Evolutionary conservation across 2,113 vertebrate species (phyloP).

Genomic region (Platysternon megacephalum): DNA sequence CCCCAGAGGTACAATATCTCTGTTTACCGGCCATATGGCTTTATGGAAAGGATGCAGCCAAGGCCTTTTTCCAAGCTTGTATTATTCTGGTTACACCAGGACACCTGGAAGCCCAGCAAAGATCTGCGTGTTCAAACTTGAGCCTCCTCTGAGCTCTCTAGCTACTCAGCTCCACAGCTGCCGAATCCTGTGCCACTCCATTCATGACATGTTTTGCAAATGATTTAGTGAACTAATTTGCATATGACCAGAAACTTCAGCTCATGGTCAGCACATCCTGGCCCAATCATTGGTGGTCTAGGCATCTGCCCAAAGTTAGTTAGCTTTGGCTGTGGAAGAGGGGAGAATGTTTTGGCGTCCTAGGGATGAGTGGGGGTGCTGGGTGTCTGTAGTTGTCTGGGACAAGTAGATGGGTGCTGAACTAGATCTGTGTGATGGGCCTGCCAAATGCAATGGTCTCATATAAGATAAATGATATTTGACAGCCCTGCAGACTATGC

Average conservation of each 20-base stretch:
- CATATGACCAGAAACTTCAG: neutral
- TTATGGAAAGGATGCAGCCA: neutral
- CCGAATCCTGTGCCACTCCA: neutral
- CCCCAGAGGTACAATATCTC: neutral
- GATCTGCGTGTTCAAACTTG: neutral
- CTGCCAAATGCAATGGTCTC: neutral
- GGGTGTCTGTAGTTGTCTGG: too few relatives aligned
- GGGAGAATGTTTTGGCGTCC: too few relatives aligned
- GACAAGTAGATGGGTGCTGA: neutral
- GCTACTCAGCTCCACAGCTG: neutral
- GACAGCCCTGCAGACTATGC: neutral
- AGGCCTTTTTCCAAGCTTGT: rapidly evolving
- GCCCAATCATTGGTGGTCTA: neutral
- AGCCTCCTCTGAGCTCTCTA: neutral
- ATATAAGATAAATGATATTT: neutral
- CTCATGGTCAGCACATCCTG: neutral
- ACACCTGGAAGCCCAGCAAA: neutral
- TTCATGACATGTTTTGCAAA: neutral
- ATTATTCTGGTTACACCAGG: neutral
- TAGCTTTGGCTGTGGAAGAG: neutral
- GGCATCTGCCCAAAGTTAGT: neutral
- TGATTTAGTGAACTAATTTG: neutral
- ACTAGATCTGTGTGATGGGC: neutral
- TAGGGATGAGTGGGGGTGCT: too few relatives aligned
- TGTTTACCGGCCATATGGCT: neutral